Evolutionary conservation across 2,797 vertebrate genomes (phyloP), one percentile per base, ranked within the genome.

Genomic region (Hybognathus amarus): DNA sequence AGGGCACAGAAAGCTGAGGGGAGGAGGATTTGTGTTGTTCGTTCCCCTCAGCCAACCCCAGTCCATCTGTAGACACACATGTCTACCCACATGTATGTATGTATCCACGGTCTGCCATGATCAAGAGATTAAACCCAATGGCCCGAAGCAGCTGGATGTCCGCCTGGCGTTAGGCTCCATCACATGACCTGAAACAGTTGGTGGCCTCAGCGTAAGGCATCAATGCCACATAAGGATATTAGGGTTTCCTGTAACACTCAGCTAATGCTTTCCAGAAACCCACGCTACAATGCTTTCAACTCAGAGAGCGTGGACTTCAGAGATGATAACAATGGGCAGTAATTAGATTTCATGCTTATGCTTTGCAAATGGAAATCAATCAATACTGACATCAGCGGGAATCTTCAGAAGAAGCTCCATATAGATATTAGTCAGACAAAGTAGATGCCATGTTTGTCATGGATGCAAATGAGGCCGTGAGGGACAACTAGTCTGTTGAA

Each of bases 181-280:
- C 77, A 64, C 67, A 40, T 81, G 73, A 64, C 67, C 59, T 59
- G 66, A 73, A 76, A 82, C 80, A 68, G 77, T 83, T 67, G 69
- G 40, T 82, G 69, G 30, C 45, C 30, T 74, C 40, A 5, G 63
- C 8, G 15, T 38, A 52, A 68, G 80, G 59, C 27, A 36, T 81
- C 56, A 81, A 61, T 20, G 47, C 64, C 50, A 47, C 71, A 77
- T 47, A 50, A 85, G 61, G 63, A 77, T 24, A 83, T 83, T 68
- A 68, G 61, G 4, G 59, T 52, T 83, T 83, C 74, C 63, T 69
- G 74, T 77, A 83, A 69, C 64, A 69, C 64, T 77, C 73, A 24
- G 64, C 81, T 83, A 77, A 83, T 77, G 81, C 73, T 83, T 76
- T 76, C 63, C 71, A 77, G 47, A 24, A 77, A 42, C 30, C 33